Evolutionary conservation across 1,140 invertebrate genomes (phyloP), one percentile per base, ranked within the genome.

Genomic region (Akabosia matsudoensis): DNA sequence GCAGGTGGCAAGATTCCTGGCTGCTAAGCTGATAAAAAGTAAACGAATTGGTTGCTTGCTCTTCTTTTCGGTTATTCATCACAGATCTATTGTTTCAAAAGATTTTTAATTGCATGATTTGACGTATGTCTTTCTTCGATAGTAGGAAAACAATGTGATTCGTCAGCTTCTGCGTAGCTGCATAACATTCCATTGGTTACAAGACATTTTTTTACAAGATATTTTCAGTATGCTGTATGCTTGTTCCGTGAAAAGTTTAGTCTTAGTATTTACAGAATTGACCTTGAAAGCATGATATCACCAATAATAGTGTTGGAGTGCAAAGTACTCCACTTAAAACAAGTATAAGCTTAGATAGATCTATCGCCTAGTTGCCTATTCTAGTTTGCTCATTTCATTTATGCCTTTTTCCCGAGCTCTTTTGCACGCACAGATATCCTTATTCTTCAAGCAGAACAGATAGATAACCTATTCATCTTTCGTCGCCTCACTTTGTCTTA

Each of bases 401-500:
- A 45, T 45, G 18, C 18, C 37, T 45, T 56, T 56, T 56, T 56
- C 10, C n/a, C 54, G 14, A n/a, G n/a, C n/a, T 56, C 54, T 56
- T 13, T 13, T 24, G 37, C 37, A 18, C 37, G 18, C 37, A 45
- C 37, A 45, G 37, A 10, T 45, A 18, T 45, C 7, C 37, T 10
- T 45, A 18, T 45, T 45, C 37, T 45, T 7, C 7, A 61, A 3
- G 7, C 4, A 22, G n/a, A 10, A 24, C 4, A 61, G 54, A 61
- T 14, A 61, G 54, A 61, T 28, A 30, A 10, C n/a, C 28, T 67
- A 31, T 31, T 67, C 30, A 67, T 67, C 61, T 31, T 7, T 67
- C 61, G 61, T 67, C 61, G 61, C 28, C 24, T 67, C 61, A 67
- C 61, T 67, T 67, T 67, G 61, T 67, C 61, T 67, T 61, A 13